phyloP scores from a whole-genome alignment of 2,888 invertebrate genomes.

The Lasiommata megera region DNA sequence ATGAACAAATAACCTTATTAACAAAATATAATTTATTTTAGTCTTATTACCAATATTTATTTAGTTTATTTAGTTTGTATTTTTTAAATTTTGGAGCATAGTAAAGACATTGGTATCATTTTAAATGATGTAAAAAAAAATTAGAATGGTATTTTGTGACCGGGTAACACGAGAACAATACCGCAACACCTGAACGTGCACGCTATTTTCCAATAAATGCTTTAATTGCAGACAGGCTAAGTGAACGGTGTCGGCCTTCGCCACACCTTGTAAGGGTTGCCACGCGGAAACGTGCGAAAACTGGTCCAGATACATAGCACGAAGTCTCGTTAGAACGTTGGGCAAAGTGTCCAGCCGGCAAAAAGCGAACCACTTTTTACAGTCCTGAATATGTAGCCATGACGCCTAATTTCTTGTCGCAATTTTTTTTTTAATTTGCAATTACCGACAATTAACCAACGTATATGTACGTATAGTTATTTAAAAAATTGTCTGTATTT shows the following conservation, averaged over 20 bases:
- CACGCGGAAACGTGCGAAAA: conserved; percentile 40
- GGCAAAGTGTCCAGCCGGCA: conserved; percentile 10
- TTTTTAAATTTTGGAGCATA: no score
- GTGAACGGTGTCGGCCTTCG: conserved; percentile 43
- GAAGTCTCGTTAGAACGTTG: conserved; percentile 19
- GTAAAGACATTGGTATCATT: no score
- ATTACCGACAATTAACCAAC: neutral
- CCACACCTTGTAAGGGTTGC: conserved; percentile 40
- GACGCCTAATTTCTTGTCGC: neutral
- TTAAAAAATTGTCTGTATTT: conserved; percentile 1
- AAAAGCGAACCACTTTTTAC: conserved; percentile 24
- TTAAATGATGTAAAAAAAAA: neutral
- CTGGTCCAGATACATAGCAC: conserved; percentile 34
- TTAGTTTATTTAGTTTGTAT: no score
- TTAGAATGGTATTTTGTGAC: neutral
- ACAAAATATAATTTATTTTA: no score
- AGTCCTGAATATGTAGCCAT: neutral
- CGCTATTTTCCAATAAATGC: conserved; percentile 29
- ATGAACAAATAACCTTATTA: no score
- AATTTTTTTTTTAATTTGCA: neutral
- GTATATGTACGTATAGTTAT: neutral
- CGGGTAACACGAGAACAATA: neutral
- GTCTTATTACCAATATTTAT: no score
- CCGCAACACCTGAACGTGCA: conserved; percentile 5
- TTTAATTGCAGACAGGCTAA: conserved; percentile 34